phyloP scores from a whole-genome alignment of 2,888 invertebrate species.

The Cancer borealis region DNA sequence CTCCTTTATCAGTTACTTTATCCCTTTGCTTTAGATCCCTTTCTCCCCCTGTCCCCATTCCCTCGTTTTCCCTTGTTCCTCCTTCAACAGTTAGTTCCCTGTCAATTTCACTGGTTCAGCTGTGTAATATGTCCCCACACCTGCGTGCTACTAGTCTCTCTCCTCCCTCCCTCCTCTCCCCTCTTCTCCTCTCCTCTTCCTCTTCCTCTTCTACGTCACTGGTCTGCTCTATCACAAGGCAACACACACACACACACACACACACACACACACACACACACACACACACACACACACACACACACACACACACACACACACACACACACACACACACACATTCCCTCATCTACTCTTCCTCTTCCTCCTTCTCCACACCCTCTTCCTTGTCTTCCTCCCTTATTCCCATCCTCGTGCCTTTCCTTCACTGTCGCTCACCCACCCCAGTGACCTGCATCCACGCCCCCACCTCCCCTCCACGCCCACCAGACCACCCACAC shows the following conservation, averaged over 20 bases:
- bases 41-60: not conserved
- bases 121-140: not conserved
- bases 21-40: not conserved
- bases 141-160: not conserved
- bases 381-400: not conserved
- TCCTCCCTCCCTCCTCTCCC: not conserved
- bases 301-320: not conserved
- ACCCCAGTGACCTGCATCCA: not conserved
- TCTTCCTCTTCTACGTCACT: not conserved
- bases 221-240: not conserved
- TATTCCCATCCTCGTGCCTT: not conserved
- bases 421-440: not conserved
- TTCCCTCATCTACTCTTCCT: not conserved
- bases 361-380: not conserved
- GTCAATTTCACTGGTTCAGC: not conserved
- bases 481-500: not conserved
- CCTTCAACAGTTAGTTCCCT: not conserved
- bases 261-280: not conserved
- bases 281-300: not conserved
- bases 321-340: not conserved
- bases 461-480: not conserved
- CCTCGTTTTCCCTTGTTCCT: not conserved
- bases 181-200: constrained; percentile 30
- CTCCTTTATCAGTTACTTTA: not conserved
- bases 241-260: constrained; percentile 21